Evolutionary conservation across 2,888 invertebrate genomes (phyloP).

Genomic region (Mythimna impura): DNA sequence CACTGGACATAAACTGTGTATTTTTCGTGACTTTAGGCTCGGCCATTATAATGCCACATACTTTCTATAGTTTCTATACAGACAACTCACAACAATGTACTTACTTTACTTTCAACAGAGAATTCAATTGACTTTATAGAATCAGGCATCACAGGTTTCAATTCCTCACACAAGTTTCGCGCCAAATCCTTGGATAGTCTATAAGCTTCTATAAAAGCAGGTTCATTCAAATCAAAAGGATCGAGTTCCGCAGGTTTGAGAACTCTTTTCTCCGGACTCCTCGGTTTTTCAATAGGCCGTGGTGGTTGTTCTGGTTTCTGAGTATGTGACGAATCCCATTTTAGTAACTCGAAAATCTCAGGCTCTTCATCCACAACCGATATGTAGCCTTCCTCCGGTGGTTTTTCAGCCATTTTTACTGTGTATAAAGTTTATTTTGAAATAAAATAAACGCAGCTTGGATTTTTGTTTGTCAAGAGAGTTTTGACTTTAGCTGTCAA

Average conservation of each 20-base stretch:
- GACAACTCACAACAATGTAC: slow-evolving; percentile 47
- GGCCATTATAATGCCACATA: slow-evolving; percentile 33
- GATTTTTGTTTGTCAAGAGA: slow-evolving; percentile 69
- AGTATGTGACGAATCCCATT: slow-evolving; percentile 85
- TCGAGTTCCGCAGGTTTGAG: slow-evolving; percentile 80
- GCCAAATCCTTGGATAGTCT: slow-evolving; percentile 83
- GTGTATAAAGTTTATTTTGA: slow-evolving; percentile 73
- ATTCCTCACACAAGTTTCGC: slow-evolving; percentile 80
- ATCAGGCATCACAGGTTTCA: slow-evolving; percentile 85
- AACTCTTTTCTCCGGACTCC: slow-evolving; percentile 82
- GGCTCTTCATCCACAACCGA: slow-evolving; percentile 88
- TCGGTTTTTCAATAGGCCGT: slow-evolving; percentile 79
- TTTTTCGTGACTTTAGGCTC: slow-evolving; percentile 19
- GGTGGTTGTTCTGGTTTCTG: slow-evolving; percentile 76
- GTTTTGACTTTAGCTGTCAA: slow-evolving; percentile 60
- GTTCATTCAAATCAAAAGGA: slow-evolving; percentile 83
- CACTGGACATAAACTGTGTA: neutral
- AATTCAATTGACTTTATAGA: slow-evolving; percentile 85
- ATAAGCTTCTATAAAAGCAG: slow-evolving; percentile 82
- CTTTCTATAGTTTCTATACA: slow-evolving; percentile 44
- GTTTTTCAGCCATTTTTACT: slow-evolving; percentile 85
- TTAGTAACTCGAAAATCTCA: slow-evolving; percentile 85
- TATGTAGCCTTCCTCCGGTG: slow-evolving; percentile 86
- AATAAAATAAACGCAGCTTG: slow-evolving; percentile 74
- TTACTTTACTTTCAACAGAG: slow-evolving; percentile 85